These are phyloP conservation scores for Pristionchus exspectatus DNA, from an alignment of 2,888 invertebrate species.

Conservation along the genomic window DNA sequence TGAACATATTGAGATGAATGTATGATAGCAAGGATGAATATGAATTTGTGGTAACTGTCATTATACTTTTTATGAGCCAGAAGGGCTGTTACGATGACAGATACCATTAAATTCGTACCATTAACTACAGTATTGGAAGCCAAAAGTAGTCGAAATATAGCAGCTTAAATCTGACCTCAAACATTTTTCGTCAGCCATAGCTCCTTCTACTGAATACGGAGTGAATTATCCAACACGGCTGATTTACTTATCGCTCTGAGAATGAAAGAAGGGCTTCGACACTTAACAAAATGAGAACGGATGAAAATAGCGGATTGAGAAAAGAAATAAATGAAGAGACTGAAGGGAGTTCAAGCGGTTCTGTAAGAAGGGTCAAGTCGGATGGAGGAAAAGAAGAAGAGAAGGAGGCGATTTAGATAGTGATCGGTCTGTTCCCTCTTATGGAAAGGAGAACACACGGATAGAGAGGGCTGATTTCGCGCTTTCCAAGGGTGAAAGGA, in stretches of 20 bases:
- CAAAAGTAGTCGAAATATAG: neutral
- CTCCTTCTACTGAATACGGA: neutral
- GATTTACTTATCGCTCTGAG: slow-evolving; percentile 35
- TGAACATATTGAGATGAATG: slow-evolving; percentile 56
- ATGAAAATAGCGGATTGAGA: neutral
- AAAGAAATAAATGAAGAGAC: neutral
- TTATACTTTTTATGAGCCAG: neutral
- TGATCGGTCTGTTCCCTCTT: slow-evolving; percentile 35
- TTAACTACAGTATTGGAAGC: neutral
- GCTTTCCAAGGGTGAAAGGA: slow-evolving; percentile 5
- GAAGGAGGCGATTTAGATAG: slow-evolving; percentile 33
- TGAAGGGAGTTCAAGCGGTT: neutral
- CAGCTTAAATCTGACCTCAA: slow-evolving; percentile 23
- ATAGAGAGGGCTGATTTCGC: slow-evolving; percentile 26
- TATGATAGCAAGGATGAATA: too few relatives aligned
- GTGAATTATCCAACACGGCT: neutral
- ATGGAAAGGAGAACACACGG: slow-evolving; percentile 12
- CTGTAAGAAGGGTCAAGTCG: slow-evolving; percentile 17
- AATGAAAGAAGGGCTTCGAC: neutral
- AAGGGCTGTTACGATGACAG: neutral
- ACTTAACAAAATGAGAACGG: neutral
- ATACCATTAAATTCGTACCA: neutral
- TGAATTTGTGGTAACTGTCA: neutral
- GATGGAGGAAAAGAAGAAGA: neutral
- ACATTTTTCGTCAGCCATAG: slow-evolving; percentile 34